These are phyloP conservation scores for Gila robusta DNA, from an alignment of 2,797 vertebrate species.

Conservation along the genomic window DNA sequence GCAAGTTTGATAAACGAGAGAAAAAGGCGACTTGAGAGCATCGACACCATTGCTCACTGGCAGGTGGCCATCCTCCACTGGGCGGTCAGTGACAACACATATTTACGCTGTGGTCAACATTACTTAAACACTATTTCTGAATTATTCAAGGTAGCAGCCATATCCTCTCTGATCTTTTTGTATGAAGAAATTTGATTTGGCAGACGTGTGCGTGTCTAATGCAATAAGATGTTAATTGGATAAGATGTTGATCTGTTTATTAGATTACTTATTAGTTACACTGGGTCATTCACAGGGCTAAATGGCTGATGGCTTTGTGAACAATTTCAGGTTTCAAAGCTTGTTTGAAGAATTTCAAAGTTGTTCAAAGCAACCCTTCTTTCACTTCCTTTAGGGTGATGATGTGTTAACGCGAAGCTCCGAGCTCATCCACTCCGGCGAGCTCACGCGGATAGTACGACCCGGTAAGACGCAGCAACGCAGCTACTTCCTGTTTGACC, in stretches of 20 bases:
- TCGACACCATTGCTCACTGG: constrained; percentile 96
- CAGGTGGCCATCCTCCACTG: constrained; percentile 94
- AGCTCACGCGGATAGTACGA: constrained; percentile 86
- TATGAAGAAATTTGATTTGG: constrained; percentile 3
- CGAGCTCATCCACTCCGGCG: constrained; percentile 94
- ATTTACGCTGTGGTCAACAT: neutral
- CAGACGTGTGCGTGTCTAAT: neutral
- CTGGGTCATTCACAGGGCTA: constrained; percentile 3
- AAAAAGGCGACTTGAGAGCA: constrained; percentile 92
- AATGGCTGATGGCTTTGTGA: neutral
- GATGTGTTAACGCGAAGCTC: constrained; percentile 91
- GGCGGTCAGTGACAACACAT: constrained; percentile 83
- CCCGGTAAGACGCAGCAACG: constrained; percentile 95
- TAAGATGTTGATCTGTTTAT: constrained; percentile 14
- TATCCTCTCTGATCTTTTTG: neutral
- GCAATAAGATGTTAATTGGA: constrained; percentile 13
- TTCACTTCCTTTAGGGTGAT: constrained; percentile 75
- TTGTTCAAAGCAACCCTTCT: neutral
- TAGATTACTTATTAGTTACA: neutral
- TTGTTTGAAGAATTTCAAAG: neutral
- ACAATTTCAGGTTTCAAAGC: neutral
- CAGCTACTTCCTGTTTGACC: constrained; percentile 97
- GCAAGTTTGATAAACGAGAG: constrained; percentile 97
- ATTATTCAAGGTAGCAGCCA: neutral
- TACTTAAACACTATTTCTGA: neutral